Base-by-base conservation (phyloP, 2,113 vertebrate genomes). In the Anhinga anhinga region DNA sequence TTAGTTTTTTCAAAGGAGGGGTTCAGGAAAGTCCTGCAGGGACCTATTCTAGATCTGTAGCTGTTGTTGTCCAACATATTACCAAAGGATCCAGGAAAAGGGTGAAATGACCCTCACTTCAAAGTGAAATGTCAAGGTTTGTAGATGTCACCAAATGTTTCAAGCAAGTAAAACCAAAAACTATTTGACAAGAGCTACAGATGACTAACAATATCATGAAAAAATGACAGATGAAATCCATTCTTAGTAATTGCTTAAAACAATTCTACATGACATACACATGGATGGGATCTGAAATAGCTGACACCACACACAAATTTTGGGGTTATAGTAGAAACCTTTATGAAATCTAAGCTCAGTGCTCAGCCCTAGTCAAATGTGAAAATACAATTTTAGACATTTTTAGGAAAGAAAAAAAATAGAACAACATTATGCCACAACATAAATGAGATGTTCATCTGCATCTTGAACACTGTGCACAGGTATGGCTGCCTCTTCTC, bases 281-380 rank as follows among this genome's bases (percentile, higher is more conserved):
- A 0, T 49, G 49, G 65, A 84, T 59, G 50, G 38, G 22, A 89
- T 38, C n/a, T 38, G 42, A 82, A 94, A 62, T 2, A 87, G 55
- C 22, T 71, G 82, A 66, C 47, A 66, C 1, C 1, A 14, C 0
- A 0, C 34, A n/a, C 8, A 29, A 73, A 6, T 76, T 74, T 21
- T 2, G 18, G 15, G 29, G 21, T 76, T 85, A 71, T 0, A 40
- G 13, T 7, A 71, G 29, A 90, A 89, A 71, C 11, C 3, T 59
- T 63, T 71, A 74, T 7, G 13, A 90, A 89, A 70, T 29, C 50
- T 49, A 74, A 85, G 38, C 26, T 47, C 40, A 6, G 42, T 50
- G 19, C 38, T 55, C 87, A 78, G 36, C 32, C 36, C 23, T 8
- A 74, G 12, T 32, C 21, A 74, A 89, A 74, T 26, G 45, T 7